Evolutionary conservation across 2,797 vertebrate genomes (phyloP).

Genomic region (Microchirus variegatus): DNA sequence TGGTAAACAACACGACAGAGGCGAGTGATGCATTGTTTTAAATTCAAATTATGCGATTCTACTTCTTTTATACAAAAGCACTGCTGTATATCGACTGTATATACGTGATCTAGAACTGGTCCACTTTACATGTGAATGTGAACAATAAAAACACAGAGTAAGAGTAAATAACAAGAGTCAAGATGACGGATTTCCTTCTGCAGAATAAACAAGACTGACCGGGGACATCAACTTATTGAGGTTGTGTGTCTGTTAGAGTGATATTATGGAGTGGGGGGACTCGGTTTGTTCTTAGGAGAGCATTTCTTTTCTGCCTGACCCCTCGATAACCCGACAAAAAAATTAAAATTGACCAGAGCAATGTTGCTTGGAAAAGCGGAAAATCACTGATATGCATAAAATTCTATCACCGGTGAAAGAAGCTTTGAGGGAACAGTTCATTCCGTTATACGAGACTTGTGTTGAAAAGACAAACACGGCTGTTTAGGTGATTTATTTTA

Average conservation of each 20-base stretch:
- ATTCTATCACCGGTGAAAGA: conserved; percentile 31
- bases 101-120: background rate
- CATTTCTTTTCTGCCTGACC: conserved; percentile 59
- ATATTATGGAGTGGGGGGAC: conserved; percentile 46
- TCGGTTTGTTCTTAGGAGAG: conserved; percentile 54
- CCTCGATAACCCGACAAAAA: conserved; percentile 54
- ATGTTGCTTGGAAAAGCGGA: conserved; percentile 34
- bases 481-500: conserved; percentile 41
- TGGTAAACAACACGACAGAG: conserved; percentile 21
- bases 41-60: conserved; percentile 7
- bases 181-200: conserved; percentile 57
- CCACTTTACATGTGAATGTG: too few species aligned
- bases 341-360: conserved; percentile 48
- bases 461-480: conserved; percentile 34
- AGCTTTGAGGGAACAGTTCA: conserved; percentile 44
- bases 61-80: too few species aligned
- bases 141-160: too few species aligned
- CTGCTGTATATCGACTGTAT: too few species aligned
- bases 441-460: conserved; percentile 35
- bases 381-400: conserved; percentile 51
- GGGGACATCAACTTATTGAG: conserved; percentile 57
- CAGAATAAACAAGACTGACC: conserved; percentile 44
- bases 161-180: conserved; percentile 44
- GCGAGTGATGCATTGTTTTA: conserved; percentile 1
- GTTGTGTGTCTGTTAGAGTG: conserved; percentile 54